Evolutionary conservation across 2,113 vertebrate genomes (phyloP).

Genomic region (Struthidea cinerea): DNA sequence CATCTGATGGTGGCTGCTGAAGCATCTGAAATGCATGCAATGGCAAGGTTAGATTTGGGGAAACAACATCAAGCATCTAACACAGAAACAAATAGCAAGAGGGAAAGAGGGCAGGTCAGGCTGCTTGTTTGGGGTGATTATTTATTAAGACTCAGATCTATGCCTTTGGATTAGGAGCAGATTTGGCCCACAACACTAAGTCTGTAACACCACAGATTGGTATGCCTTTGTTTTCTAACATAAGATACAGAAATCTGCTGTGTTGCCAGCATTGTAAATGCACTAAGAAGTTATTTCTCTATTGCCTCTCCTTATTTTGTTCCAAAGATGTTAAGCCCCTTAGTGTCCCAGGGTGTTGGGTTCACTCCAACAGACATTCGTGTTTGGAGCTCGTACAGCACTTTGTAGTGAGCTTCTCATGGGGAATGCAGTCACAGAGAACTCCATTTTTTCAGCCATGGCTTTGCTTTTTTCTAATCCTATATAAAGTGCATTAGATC

Average conservation of each 20-base stretch:
- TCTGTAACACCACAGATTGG: not conserved
- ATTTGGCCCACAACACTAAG: not conserved
- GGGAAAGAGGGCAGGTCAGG: not conserved
- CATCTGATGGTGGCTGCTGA: not conserved
- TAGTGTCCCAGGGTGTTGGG: not conserved
- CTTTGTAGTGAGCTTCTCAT: not conserved
- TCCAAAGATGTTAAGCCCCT: not conserved
- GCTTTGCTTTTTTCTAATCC: conserved; percentile 29
- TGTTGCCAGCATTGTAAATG: not conserved
- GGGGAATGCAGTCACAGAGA: not conserved
- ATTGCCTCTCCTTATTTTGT: not conserved
- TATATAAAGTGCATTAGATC: not conserved
- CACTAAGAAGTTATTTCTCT: not conserved
- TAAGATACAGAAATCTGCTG: not conserved
- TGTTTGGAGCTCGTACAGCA: not conserved
- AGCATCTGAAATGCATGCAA: not conserved
- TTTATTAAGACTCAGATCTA: not conserved
- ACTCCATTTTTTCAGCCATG: not conserved
- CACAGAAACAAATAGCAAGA: not conserved
- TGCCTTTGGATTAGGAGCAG: not conserved
- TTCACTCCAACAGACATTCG: not conserved
- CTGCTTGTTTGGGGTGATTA: not conserved
- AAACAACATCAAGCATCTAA: not conserved
- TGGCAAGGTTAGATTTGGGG: not conserved
- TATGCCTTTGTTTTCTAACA: not conserved